Conservation (phyloP, 2,888 invertebrate species). For the Hedychridium roseum region DNA sequence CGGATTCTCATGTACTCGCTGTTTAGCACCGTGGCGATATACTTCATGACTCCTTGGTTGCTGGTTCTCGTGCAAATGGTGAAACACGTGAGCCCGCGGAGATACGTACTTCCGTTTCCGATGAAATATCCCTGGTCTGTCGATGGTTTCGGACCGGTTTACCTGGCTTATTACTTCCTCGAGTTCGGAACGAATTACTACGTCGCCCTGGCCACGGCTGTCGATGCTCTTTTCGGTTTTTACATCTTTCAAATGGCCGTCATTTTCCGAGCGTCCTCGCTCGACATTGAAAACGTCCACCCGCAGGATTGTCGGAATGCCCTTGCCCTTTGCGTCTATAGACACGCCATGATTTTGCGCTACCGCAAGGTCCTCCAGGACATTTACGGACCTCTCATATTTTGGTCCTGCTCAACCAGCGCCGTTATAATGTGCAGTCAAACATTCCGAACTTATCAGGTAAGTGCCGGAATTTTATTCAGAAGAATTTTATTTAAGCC, state of each 20-base stretch:
- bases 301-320: neutral
- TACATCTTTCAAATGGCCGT: constrained; percentile 25
- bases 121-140: constrained; percentile 22
- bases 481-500: too few relatives aligned
- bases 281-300: constrained; percentile 15
- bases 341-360: constrained; percentile 14
- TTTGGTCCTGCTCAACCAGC: constrained; percentile 22
- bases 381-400: constrained; percentile 25
- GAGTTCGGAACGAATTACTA: constrained; percentile 18
- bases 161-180: constrained; percentile 20
- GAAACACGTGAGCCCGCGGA: constrained; percentile 9
- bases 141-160: constrained; percentile 18
- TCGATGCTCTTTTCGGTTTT: constrained; percentile 30
- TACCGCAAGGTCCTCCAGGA: constrained; percentile 19
- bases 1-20: too few relatives aligned
- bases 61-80: constrained; percentile 12
- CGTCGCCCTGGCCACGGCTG: constrained; percentile 20
- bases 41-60: constrained; percentile 16
- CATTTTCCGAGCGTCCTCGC: constrained; percentile 15
- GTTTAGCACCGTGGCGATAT: too few relatives aligned
- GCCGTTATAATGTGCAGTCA: constrained; percentile 26
- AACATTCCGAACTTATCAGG: constrained; percentile 27
- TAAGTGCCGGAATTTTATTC: too few relatives aligned
- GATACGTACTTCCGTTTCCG: constrained; percentile 23
- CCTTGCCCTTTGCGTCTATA: constrained; percentile 14